phyloP scores from a whole-genome alignment of 35 echinoderm and acorn worm genomes.

The Apostichopus parvimensis region DNA sequence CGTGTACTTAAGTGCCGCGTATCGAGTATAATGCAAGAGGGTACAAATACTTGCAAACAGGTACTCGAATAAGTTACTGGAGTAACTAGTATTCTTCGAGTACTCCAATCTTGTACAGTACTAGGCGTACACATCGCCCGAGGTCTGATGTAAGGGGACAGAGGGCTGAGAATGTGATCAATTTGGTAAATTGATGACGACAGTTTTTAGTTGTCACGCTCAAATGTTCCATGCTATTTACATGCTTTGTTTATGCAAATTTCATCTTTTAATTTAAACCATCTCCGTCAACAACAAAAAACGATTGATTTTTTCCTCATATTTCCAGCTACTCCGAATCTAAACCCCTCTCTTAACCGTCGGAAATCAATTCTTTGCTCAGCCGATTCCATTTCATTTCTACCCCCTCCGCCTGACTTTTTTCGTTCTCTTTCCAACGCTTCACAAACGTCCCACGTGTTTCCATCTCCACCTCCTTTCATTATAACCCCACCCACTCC shows the following conservation, averaged over 20 bases:
- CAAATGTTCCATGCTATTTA: background rate
- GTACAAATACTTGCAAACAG: too few species aligned
- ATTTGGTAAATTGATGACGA: background rate
- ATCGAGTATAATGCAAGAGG: too few species aligned
- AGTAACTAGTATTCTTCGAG: too few species aligned
- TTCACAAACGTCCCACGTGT: conserved; percentile 10
- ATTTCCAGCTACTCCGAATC: background rate
- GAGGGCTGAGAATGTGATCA: too few species aligned
- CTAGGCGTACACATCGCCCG: too few species aligned
- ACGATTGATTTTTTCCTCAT: too few species aligned
- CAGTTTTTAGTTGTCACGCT: background rate
- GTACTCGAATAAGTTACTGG: too few species aligned
- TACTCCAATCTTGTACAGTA: too few species aligned
- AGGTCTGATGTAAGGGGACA: too few species aligned
- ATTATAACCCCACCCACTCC: conserved; percentile 8
- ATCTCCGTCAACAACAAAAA: too few species aligned
- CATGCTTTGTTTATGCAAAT: background rate
- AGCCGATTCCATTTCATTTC: background rate
- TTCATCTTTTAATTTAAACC: background rate
- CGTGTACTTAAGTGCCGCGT: too few species aligned
- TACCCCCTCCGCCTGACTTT: conserved; percentile 9
- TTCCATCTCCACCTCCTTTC: conserved; percentile 17
- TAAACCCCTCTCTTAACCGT: background rate
- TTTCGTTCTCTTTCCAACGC: conserved; percentile 33
- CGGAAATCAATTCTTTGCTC: conserved; percentile 7